phyloP scores from a whole-genome alignment of 2,888 invertebrate genomes.

The Lamellibrachia satsuma region DNA sequence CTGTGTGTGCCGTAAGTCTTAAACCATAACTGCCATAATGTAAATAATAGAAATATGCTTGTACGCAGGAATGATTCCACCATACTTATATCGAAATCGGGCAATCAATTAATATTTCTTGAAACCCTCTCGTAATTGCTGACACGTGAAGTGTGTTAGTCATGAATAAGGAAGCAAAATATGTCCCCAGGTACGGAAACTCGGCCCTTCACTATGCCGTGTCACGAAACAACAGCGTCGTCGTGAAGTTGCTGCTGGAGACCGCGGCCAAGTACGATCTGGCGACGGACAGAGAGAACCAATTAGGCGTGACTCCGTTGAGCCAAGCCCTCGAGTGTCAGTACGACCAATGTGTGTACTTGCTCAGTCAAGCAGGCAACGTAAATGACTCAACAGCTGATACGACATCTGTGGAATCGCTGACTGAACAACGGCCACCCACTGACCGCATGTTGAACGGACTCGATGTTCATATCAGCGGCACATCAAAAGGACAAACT shows the following conservation, averaged over 20 bases:
- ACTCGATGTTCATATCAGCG: background rate
- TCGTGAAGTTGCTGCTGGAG: conserved; percentile 47
- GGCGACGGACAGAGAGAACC: conserved; percentile 39
- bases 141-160: background rate
- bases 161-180: background rate
- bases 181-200: conserved; percentile 45
- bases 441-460: background rate
- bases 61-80: background rate
- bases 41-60: background rate
- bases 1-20: background rate
- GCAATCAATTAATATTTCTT: background rate
- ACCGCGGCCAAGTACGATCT: conserved; percentile 33
- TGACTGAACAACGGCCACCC: background rate
- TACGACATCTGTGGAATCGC: background rate
- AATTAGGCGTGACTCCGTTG: conserved; percentile 40
- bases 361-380: conserved; percentile 29
- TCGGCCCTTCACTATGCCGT: conserved; percentile 62
- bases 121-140: background rate
- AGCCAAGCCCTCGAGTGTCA: conserved; percentile 34
- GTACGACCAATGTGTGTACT: conserved; percentile 27
- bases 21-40: background rate
- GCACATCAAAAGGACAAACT: background rate
- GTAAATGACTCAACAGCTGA: background rate
- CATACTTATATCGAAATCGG: background rate
- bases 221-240: conserved; percentile 47